A percentile compares a stretch with the other conserved stretches of the same genome.
Conservation (phyloP, 2,888 invertebrate species). For the Sisyra nigra region DNA sequence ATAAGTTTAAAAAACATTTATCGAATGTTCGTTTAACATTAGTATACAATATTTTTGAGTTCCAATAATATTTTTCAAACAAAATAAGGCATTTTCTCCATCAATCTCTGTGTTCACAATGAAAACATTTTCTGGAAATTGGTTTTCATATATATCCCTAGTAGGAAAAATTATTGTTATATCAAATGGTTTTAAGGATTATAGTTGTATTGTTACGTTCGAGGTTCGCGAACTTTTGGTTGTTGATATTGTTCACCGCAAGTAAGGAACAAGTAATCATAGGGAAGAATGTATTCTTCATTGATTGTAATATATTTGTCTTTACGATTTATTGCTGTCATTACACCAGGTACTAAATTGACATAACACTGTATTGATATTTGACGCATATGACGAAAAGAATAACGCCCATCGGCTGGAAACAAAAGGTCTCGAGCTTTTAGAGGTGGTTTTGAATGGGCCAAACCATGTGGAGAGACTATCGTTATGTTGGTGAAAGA, state of each 20-base stretch:
- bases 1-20: neutral
- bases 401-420: conserved; percentile 35
- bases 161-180: conserved; percentile 3
- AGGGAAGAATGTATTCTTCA: conserved; percentile 25
- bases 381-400: conserved; percentile 35
- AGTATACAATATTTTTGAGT: neutral
- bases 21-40: neutral
- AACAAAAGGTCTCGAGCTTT: conserved; percentile 29
- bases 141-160: conserved; percentile 17
- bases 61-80: conserved; percentile 19
- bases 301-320: conserved; percentile 39
- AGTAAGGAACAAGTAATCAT: conserved; percentile 38
- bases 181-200: too few relatives aligned
- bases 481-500: conserved; percentile 54
- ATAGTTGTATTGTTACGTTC: too few relatives aligned
- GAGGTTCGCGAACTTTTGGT: conserved; percentile 18
- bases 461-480: conserved; percentile 45
- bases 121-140: conserved; percentile 41
- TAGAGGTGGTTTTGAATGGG: conserved; percentile 23
- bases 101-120: conserved; percentile 39
- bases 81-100: conserved; percentile 30
- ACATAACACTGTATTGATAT: conserved; percentile 44
- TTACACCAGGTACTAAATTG: conserved; percentile 42
- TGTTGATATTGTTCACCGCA: conserved; percentile 39
- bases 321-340: conserved; percentile 39